A percentile compares a stretch with the other conserved stretches of the same genome.
These are phyloP conservation scores for Scaptomyza flava DNA, from an alignment of 2,888 invertebrate species.

Conservation along the genomic window DNA sequence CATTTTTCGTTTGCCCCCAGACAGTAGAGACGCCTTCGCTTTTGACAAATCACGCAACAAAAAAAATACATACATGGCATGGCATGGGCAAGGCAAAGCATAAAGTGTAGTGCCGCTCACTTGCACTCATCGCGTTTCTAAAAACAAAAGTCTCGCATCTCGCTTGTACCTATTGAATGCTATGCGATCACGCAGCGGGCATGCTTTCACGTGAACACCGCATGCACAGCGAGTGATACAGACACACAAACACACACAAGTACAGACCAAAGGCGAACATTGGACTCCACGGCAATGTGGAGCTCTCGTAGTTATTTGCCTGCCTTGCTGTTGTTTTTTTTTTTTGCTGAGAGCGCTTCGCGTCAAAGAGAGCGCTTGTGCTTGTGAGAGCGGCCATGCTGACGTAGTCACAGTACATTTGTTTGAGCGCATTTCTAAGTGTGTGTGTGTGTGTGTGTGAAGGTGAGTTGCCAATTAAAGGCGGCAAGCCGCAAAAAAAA, in stretches of 20 bases:
- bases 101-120: conserved; percentile 61
- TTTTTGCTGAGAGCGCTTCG: conserved; percentile 29
- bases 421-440: conserved; percentile 42
- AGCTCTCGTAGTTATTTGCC: conserved; percentile 48
- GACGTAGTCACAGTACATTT: conserved; percentile 52
- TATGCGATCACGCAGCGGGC: conserved; percentile 84
- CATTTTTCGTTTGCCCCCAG: conserved; percentile 52
- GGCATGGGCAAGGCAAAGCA: conserved; percentile 60
- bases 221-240: conserved; percentile 79
- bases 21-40: conserved; percentile 51
- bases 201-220: conserved; percentile 93
- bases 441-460: conserved; percentile 28
- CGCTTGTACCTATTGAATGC: conserved; percentile 71
- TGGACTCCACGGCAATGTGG: conserved; percentile 65
- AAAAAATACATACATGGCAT: conserved; percentile 32
- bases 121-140: conserved; percentile 79
- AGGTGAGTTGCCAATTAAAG: conserved; percentile 69
- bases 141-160: conserved; percentile 83
- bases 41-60: conserved; percentile 66
- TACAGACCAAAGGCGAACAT: conserved; percentile 58
- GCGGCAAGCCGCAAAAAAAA: conserved; percentile 35
- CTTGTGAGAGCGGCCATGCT: conserved; percentile 36
- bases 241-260: conserved; percentile 20
- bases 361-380: conserved; percentile 18
- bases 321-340: conserved; percentile 37